Percentiles rank a stretch among this genome's conserved stretches.
Evolutionary conservation across 1,140 invertebrate genomes (phyloP).

Genomic region (Drosophila lacertosa): DNA sequence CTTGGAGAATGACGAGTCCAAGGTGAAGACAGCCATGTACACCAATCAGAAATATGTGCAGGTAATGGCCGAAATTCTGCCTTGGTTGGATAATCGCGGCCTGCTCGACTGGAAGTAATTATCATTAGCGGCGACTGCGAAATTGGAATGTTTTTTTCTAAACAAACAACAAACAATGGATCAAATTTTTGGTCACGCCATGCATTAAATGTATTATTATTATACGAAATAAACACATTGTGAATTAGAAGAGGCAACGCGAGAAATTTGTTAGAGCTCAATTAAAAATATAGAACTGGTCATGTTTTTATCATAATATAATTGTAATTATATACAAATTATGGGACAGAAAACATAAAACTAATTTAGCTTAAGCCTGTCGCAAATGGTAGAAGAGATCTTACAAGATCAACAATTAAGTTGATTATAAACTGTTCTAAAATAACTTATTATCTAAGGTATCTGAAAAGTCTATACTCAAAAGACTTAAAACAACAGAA

Average conservation of each 20-base stretch:
- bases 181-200: conserved; percentile 14
- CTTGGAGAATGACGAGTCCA: conserved; percentile 65
- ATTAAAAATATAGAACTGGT: not conserved
- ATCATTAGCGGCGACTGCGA: conserved; percentile 59
- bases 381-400: too few relatives aligned
- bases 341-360: too few relatives aligned
- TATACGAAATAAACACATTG: conserved; percentile 15
- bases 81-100: conserved; percentile 81
- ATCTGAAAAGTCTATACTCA: too few relatives aligned
- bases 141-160: conserved; percentile 1
- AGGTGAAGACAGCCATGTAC: conserved; percentile 74
- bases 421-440: too few relatives aligned
- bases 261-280: not conserved
- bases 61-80: conserved; percentile 69
- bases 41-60: conserved; percentile 76
- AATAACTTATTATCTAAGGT: too few relatives aligned
- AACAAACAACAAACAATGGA: conserved; percentile 1
- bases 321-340: too few relatives aligned
- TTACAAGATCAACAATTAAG: too few relatives aligned
- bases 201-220: conserved; percentile 26
- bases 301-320: too few relatives aligned
- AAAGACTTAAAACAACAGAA: too few relatives aligned
- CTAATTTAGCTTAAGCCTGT: too few relatives aligned
- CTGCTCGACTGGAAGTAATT: conserved; percentile 77
- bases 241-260: not conserved